phyloP scores from a whole-genome alignment of 2,797 vertebrate genomes.

The Eulemur albifrons region DNA sequence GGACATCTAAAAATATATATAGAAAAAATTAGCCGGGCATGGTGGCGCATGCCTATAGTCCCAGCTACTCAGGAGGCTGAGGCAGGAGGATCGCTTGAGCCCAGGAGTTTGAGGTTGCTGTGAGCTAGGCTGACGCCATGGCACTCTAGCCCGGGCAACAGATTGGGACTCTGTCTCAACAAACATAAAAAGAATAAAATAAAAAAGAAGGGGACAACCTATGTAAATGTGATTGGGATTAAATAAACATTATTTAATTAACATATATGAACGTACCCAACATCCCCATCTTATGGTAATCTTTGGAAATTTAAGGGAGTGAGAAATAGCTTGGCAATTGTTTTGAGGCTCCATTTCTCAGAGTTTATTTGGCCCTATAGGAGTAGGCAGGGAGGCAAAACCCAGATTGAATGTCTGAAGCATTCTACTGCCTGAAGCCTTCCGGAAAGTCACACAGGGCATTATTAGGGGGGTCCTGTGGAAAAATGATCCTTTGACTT shows the following conservation, averaged over 20 bases:
- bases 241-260: not conserved
- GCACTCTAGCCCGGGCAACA: too few species aligned
- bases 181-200: too few species aligned
- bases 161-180: too few species aligned
- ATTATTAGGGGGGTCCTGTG: not conserved
- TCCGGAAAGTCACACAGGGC: not conserved
- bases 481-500: constrained; percentile 44
- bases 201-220: not conserved
- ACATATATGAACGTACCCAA: not conserved
- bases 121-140: too few species aligned
- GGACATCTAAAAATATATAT: too few species aligned
- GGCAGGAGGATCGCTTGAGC: too few species aligned
- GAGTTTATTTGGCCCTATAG: not conserved
- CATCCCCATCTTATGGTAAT: not conserved
- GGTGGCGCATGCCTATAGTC: too few species aligned
- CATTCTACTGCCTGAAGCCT: not conserved
- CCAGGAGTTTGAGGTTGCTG: too few species aligned
- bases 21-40: too few species aligned
- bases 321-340: not conserved
- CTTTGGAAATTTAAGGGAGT: constrained; percentile 7
- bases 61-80: too few species aligned
- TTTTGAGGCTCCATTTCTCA: not conserved
- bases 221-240: not conserved
- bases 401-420: constrained; percentile 17
- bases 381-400: not conserved